Conservation (phyloP, 35 echinoderm and acorn worm genomes). For the Stichopus chloronotus region DNA sequence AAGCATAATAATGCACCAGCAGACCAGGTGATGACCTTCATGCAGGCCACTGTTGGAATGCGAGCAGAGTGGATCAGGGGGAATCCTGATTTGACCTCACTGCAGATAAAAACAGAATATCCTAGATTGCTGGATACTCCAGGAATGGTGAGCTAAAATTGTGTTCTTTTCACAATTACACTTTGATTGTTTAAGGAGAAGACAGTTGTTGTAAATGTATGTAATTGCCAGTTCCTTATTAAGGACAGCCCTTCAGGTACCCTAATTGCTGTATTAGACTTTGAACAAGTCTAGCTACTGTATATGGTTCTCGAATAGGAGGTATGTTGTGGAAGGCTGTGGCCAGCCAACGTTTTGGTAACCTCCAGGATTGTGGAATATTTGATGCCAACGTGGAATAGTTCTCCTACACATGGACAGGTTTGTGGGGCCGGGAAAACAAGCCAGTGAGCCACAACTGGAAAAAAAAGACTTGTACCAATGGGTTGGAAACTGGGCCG, state of each 20-base stretch:
- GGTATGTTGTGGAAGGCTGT: neutral
- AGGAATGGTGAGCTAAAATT: neutral
- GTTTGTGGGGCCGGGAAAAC: no score
- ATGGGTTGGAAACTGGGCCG: no score
- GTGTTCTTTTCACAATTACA: no score
- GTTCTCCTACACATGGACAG: neutral
- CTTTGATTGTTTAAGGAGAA: no score
- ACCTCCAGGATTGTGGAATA: neutral
- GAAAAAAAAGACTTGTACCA: no score
- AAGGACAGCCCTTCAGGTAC: no score
- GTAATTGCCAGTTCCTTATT: no score
- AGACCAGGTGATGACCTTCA: neutral
- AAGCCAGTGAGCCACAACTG: no score
- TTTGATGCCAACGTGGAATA: neutral
- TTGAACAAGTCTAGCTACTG: no score
- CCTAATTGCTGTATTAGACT: no score
- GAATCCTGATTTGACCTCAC: neutral
- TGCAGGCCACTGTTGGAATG: neutral
- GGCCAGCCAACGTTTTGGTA: no score
- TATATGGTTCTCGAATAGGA: neutral
- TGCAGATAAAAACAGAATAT: constrained; percentile 28
- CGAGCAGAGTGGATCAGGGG: neutral
- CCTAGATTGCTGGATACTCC: neutral
- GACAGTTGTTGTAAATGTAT: no score
- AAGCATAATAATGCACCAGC: neutral